A percentile compares a stretch with the other conserved stretches of the same genome.
Conservation (phyloP, 2,888 invertebrate genomes). For the Stramonita haemastoma region DNA sequence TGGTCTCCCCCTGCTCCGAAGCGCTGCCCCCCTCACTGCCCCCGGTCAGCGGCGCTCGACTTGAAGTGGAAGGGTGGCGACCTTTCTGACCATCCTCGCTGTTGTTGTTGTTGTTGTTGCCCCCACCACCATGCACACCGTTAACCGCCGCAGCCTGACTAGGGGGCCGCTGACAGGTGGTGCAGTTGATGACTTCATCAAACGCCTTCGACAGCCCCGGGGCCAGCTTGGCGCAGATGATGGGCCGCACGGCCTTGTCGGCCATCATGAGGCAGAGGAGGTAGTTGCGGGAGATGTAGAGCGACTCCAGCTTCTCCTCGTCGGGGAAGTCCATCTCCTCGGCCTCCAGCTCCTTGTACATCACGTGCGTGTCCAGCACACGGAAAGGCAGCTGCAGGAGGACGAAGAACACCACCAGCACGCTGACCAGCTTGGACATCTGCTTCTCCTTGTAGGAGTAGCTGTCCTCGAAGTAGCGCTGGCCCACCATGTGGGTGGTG, state of each 20-base stretch:
- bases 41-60: constrained; percentile 39
- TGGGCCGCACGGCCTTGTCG: constrained; percentile 66
- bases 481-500: constrained; percentile 63
- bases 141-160: constrained; percentile 6
- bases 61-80: constrained; percentile 33
- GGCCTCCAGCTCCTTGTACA: constrained; percentile 48
- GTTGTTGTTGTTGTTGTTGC: constrained; percentile 14
- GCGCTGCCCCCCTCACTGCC: neutral
- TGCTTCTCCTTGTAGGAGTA: constrained; percentile 64
- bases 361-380: constrained; percentile 56
- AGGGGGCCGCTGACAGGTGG: constrained; percentile 50
- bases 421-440: constrained; percentile 64
- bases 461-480: constrained; percentile 67
- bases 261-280: constrained; percentile 61
- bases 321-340: constrained; percentile 14
- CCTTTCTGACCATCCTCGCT: neutral
- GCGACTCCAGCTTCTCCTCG: constrained; percentile 30
- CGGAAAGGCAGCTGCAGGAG: constrained; percentile 65
- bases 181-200: constrained; percentile 70
- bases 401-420: constrained; percentile 61
- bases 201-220: constrained; percentile 66
- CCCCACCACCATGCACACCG: neutral
- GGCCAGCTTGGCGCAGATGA: constrained; percentile 69
- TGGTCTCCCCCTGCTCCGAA: neutral
- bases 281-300: constrained; percentile 52